Base-by-base conservation (phyloP, 2,888 invertebrate genomes). In the Monopis laevigella region DNA sequence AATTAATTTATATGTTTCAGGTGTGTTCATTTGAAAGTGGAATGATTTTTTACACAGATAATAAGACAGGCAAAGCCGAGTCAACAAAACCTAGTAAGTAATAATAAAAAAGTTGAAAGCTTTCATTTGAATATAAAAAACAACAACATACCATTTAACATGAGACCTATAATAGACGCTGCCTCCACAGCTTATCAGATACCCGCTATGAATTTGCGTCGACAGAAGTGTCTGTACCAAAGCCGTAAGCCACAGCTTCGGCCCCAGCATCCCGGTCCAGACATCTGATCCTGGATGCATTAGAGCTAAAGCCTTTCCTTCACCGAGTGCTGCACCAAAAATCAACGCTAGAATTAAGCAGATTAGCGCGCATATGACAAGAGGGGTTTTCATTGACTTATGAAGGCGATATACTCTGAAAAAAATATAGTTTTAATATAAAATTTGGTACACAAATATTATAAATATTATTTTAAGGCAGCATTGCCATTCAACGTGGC, bases 161-260 rank as follows among this genome's bases (percentile, higher is more conserved):
- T 86, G 86, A 38, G 82, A 84, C 63, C 87, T 82, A 46, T 82
- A 83, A 53, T 86, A 87, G 18, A 87, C 67, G 29, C 84, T 81
- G 16, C 86, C 86, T 8, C 87, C 86, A 30, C 84, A 83, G 32
- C 87, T 87, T 19, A 84, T 80, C 43, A 87, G 77, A 46, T 85
- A 84, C 14, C 88, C 88, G 51, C 86, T 84, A 45, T 86, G 83
- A 34, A 87, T 68, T 42, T 86, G 84, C 2, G 86, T 84, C 0
- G 87, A 87, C 54, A 88, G 67, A 51, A 88, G 68, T 34, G 87
- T 82, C 59, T 88, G 87, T 24, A 87, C 82, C 47, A 84, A 62
- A 1, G 85, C 84, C 50, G 84, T 86, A 54, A 86, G 85, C 88
- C 88, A 88, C 46, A 80, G 67, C 18, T 65, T 64, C 0, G 78